These are phyloP conservation scores for Cebus imitator DNA, from an alignment of 2,113 vertebrate species.

Conservation along the genomic window DNA sequence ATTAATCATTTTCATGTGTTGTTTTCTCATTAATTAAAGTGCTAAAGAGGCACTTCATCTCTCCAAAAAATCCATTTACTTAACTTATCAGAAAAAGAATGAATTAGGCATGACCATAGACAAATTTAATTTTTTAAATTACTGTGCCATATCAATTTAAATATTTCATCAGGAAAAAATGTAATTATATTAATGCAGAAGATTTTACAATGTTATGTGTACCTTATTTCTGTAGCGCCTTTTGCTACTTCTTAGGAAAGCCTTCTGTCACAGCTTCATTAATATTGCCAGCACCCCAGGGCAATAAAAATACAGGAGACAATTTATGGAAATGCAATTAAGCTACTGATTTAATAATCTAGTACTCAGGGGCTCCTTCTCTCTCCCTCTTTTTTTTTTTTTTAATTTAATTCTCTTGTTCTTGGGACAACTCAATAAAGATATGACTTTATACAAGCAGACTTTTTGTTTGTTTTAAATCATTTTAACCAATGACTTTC, in stretches of 20 bases:
- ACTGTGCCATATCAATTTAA: not conserved
- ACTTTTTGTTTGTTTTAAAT: slow-evolving; percentile 10
- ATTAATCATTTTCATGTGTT: not conserved
- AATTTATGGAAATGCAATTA: slow-evolving; percentile 25
- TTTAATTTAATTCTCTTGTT: not conserved
- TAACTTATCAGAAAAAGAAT: not conserved
- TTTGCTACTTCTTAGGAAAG: not conserved
- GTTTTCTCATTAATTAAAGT: slow-evolving; percentile 26
- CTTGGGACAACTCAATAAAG: not conserved
- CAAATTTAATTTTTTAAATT: slow-evolving; percentile 38
- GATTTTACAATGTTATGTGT: not conserved
- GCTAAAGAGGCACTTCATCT: not conserved
- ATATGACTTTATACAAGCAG: not conserved
- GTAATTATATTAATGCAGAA: slow-evolving; percentile 5
- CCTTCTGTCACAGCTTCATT: not conserved
- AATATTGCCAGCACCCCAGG: not conserved
- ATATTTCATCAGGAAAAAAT: not conserved
- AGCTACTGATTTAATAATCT: slow-evolving; percentile 49
- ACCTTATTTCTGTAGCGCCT: not conserved
- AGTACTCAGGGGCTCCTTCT: not conserved
- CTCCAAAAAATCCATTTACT: not conserved
- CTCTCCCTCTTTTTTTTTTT: not conserved
- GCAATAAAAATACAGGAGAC: slow-evolving; percentile 14
- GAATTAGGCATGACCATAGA: not conserved
- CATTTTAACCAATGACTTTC: not conserved